Evolutionary conservation across 2,888 invertebrate genomes (phyloP), one percentile per base, ranked within the genome.

Genomic region (Drosophila stalkeri): DNA sequence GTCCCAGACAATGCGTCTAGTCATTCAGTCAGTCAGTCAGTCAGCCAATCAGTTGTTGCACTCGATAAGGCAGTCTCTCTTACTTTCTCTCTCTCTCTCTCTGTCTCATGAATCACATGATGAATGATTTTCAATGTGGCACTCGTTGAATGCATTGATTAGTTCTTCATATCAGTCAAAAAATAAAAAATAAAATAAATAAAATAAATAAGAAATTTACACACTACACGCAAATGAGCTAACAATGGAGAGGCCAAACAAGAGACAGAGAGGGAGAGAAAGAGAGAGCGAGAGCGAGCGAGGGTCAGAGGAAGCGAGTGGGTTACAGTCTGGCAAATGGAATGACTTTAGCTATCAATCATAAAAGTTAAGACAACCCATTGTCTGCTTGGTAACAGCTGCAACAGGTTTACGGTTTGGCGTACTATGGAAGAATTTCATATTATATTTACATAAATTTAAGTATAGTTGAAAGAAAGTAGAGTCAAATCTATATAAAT

Each of bases 1-100:
- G 67, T 57, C 60, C 80, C 86, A 85, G 85, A 85, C 85, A 85
- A 85, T 81, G 68, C 73, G 85, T 89, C 89, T 85, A 81, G 75
- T 81, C 86, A 79, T 71, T 80, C 80, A 75, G 69, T 65, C 77
- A 75, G 72, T 74, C 75, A 78, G 69, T 65, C 77, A 77, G 69
- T 74, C 74, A 55, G 44, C 54, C 76, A 74, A 54, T 66, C 65
- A 59, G 41, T 39, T 41, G 39, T 20, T 39, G 49, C 70, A 64
- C 27, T 62, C 75, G 47, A 52, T 80, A 68, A 68, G 60, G 57
- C 72, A 59, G 51, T 16, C 23, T 9, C 44, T n/a, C 16, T 11
- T 46, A n/a, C 37, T 39, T 47, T 37, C 47, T 37, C 18, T n/a
- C 11, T 7, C 14, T 33, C 8, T 7, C 23, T 27, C 31, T n/a